These are phyloP conservation scores for Chamaetylas fuelleborni DNA, from an alignment of 2,113 vertebrate species.

Conservation along the genomic window DNA sequence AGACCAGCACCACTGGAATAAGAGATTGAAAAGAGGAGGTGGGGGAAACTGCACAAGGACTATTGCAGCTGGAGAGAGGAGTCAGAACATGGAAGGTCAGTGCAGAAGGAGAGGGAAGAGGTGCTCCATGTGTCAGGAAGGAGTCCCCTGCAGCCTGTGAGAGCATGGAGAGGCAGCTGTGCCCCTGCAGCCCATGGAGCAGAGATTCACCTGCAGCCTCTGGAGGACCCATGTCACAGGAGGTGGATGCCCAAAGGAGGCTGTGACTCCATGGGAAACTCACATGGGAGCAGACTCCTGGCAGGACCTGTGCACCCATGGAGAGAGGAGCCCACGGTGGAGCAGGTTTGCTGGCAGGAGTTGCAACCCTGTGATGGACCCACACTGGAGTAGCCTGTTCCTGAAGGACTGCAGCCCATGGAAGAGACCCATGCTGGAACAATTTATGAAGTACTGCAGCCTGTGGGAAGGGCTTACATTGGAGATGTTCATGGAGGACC, in stretches of 20 bases:
- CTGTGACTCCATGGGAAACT: not conserved
- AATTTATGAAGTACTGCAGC: not conserved
- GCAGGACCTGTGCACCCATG: not conserved
- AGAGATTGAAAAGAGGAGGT: not conserved
- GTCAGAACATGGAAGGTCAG: not conserved
- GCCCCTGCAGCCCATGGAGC: not conserved
- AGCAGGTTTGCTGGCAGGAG: not conserved
- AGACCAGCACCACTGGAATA: not conserved
- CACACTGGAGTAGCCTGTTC: not conserved
- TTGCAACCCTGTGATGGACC: rapidly evolving
- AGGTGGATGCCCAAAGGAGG: not conserved
- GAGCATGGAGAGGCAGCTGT: not conserved
- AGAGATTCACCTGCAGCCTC: not conserved
- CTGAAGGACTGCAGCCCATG: too few relatives aligned
- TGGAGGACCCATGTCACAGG: not conserved
- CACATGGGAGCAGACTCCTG: not conserved
- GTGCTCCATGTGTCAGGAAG: not conserved
- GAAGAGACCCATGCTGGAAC: not conserved
- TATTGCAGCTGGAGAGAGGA: not conserved
- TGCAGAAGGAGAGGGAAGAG: not conserved
- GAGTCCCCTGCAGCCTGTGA: not conserved
- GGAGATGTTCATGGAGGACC: not conserved
- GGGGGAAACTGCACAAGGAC: not conserved
- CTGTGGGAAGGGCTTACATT: rapidly evolving
- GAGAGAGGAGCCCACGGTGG: rapidly evolving